Base-by-base conservation (phyloP, 2,113 vertebrate species). In the Oryzias curvinotus region DNA sequence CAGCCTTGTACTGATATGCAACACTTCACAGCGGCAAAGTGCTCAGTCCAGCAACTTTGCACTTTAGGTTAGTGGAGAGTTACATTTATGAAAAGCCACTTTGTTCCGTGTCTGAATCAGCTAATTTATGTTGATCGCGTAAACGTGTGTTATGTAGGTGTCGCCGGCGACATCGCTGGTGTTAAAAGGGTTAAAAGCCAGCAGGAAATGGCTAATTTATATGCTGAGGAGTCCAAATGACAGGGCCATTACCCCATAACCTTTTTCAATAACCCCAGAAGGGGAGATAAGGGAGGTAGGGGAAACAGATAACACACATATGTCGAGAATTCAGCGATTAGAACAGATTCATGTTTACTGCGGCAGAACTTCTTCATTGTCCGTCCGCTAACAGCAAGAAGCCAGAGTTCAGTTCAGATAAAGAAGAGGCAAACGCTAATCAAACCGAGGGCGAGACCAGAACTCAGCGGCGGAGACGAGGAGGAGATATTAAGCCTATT, bases 191-290 rank as follows among this genome's bases (percentile, higher is more conserved):
- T 78, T 51, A 63, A 57, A 84, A 72, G 57, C 78, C 76, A 30
- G 56, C 66, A 54, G 50, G 47, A 73, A 71, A 78, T 5, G 23
- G 21, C 36, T 65, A 68, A 63, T 76, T 82, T 62, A 71, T 59
- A 75, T 79, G 69, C 58, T 63, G 66, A 60, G 30, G 25, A 63
- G 68, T 59, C 73, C 77, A 81, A 91, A 52, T 56, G 68, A 89
- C 84, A 80, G 87, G 73, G 65, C 80, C 77, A 80, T 87, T 87
- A 89, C 78, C 62, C 75, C 57, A 54, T 78, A 83, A 84, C 81
- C 84, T 77, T 80, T 78, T 78, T 79, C 80, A 86, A 79, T 89
- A 82, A 86, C 68, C 68, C 65, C 51, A 52, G 47, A 62, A 62
- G 62, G 50, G 50, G 25, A 52, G 60, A 64, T 50, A 18, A 19